phyloP scores from a whole-genome alignment of 2,888 invertebrate genomes.

The Trissoscelio sp. region DNA sequence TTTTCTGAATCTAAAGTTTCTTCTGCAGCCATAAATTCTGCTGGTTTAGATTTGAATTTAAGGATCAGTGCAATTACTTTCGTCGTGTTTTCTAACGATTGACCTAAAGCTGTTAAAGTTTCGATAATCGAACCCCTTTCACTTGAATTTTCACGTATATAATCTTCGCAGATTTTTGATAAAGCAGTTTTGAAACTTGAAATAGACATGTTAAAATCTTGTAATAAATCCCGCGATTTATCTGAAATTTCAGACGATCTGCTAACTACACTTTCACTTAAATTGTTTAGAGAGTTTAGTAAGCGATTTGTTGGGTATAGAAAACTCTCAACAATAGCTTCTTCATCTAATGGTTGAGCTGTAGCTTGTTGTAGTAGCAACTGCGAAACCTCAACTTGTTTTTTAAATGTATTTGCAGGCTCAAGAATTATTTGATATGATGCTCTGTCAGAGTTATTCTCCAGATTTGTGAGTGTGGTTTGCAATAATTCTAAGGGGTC shows the following conservation, averaged over 20 bases:
- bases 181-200: constrained; percentile 74
- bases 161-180: constrained; percentile 72
- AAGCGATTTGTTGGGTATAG: constrained; percentile 79
- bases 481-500: constrained; percentile 74
- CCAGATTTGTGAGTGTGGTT: constrained; percentile 73
- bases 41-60: neutral
- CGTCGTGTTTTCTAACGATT: constrained; percentile 76
- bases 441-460: constrained; percentile 72
- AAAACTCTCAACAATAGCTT: constrained; percentile 80
- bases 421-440: constrained; percentile 74
- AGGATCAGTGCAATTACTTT: constrained; percentile 47
- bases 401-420: constrained; percentile 77
- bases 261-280: constrained; percentile 70
- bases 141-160: constrained; percentile 74
- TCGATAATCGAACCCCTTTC: constrained; percentile 78
- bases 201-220: constrained; percentile 73
- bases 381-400: constrained; percentile 78
- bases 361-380: constrained; percentile 75
- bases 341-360: constrained; percentile 78
- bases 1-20: constrained; percentile 29
- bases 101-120: constrained; percentile 77
- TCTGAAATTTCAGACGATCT: constrained; percentile 47
- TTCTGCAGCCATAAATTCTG: constrained; percentile 66
- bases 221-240: constrained; percentile 70
- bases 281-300: constrained; percentile 73